Evolutionary conservation across 2,113 vertebrate species (phyloP).

Genomic region (Centrocercus urophasianus): DNA sequence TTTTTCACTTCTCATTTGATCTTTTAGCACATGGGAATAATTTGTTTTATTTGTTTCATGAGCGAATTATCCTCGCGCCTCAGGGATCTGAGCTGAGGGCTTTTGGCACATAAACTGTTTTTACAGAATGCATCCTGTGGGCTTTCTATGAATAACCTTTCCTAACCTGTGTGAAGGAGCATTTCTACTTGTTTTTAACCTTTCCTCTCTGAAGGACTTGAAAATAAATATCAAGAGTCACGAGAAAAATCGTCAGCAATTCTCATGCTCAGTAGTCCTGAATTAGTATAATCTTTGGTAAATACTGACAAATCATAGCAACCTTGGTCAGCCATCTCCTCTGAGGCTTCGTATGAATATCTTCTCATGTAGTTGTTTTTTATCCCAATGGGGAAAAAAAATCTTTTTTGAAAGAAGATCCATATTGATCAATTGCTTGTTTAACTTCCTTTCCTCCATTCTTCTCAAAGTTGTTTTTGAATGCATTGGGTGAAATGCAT

Average conservation of each 20-base stretch:
- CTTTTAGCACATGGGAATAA: not conserved
- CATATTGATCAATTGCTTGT: not conserved
- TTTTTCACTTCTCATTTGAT: constrained; percentile 29
- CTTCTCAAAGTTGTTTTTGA: not conserved
- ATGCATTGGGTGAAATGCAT: not conserved
- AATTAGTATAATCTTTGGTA: constrained; percentile 15
- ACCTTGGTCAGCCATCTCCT: not conserved
- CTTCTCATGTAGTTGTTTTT: not conserved
- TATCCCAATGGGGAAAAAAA: not conserved
- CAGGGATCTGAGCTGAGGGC: not conserved
- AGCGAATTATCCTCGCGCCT: not conserved
- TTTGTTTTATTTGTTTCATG: not conserved
- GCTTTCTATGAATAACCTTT: not conserved
- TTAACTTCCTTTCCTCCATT: not conserved
- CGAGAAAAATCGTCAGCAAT: constrained; percentile 6
- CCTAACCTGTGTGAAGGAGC: not conserved
- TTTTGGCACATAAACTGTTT: not conserved
- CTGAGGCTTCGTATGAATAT: not conserved
- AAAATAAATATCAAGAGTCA: constrained; percentile 6
- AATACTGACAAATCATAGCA: not conserved
- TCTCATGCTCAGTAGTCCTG: constrained; percentile 15
- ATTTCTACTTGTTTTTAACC: not conserved
- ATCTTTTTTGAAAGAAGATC: not conserved
- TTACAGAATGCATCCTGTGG: rapidly evolving
- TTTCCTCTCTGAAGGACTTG: not conserved